phyloP scores from a whole-genome alignment of 2,888 invertebrate genomes.

The Macaria liturata region DNA sequence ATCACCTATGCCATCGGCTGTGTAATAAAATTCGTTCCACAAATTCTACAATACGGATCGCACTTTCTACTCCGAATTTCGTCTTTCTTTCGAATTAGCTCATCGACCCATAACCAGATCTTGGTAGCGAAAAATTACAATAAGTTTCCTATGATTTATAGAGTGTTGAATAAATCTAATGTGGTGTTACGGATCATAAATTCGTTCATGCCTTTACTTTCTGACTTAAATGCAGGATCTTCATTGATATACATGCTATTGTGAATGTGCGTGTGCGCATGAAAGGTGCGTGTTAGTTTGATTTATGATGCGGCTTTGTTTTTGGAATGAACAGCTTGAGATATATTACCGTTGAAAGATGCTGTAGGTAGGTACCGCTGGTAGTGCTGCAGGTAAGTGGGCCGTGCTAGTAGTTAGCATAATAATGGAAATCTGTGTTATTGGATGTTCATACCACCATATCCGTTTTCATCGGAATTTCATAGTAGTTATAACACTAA shows the following conservation, averaged over 20 bases:
- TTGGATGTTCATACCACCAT: no score
- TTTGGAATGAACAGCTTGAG: conserved; percentile 6
- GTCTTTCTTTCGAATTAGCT: conserved; percentile 44
- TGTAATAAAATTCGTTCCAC: conserved; percentile 21
- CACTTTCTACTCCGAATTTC: conserved; percentile 31
- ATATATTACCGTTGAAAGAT: not conserved
- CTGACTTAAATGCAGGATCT: conserved; percentile 39
- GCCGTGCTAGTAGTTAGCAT: no score
- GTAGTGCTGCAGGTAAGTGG: no score
- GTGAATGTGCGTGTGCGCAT: conserved; percentile 53
- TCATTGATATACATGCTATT: conserved; percentile 51
- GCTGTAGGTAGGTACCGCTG: no score
- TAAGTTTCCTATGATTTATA: conserved; percentile 49
- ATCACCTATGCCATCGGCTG: no score
- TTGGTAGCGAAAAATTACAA: conserved; percentile 57
- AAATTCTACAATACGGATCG: not conserved
- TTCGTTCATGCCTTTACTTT: conserved; percentile 60
- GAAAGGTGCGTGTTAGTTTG: conserved; percentile 26
- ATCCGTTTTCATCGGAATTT: no score
- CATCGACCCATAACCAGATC: conserved; percentile 60
- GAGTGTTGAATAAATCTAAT: conserved; percentile 40
- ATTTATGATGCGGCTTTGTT: conserved; percentile 20
- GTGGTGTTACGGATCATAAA: conserved; percentile 71
- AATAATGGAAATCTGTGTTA: no score
- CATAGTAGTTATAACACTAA: no score